phyloP scores from a whole-genome alignment of 2,888 invertebrate genomes.

The Nomada ferruginata region DNA sequence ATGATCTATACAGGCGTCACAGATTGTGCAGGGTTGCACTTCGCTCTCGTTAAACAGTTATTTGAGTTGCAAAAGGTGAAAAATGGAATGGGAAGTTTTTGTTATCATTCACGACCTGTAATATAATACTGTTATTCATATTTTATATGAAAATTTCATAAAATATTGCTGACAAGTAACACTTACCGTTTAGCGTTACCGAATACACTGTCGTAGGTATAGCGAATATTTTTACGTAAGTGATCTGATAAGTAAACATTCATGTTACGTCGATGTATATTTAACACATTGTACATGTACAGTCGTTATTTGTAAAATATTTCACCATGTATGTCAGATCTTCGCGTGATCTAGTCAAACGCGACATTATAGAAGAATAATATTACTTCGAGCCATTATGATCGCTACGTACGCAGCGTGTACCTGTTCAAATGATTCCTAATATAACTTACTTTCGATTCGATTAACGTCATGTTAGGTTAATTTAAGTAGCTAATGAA shows the following conservation, averaged over 20 bases:
- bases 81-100: background rate
- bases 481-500: conserved; percentile 23
- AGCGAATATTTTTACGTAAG: background rate
- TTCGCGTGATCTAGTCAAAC: conserved; percentile 59
- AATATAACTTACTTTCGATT: conserved; percentile 32
- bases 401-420: conserved; percentile 44
- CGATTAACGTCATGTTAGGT: conserved; percentile 21
- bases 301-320: conserved; percentile 47
- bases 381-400: conserved; percentile 42
- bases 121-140: background rate
- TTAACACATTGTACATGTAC: conserved; percentile 37
- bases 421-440: conserved; percentile 65
- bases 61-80: background rate
- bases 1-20: background rate
- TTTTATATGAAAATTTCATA: background rate
- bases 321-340: conserved; percentile 24
- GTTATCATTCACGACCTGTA: background rate
- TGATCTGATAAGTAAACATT: conserved; percentile 13
- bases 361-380: conserved; percentile 17
- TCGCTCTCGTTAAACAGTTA: background rate
- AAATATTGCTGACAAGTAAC: background rate
- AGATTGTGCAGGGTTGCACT: background rate
- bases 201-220: conserved; percentile 1
- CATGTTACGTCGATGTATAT: conserved; percentile 22
- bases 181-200: conserved; percentile 17